Conservation (phyloP, 2,888 invertebrate genomes). For the Encarsia formosa region DNA sequence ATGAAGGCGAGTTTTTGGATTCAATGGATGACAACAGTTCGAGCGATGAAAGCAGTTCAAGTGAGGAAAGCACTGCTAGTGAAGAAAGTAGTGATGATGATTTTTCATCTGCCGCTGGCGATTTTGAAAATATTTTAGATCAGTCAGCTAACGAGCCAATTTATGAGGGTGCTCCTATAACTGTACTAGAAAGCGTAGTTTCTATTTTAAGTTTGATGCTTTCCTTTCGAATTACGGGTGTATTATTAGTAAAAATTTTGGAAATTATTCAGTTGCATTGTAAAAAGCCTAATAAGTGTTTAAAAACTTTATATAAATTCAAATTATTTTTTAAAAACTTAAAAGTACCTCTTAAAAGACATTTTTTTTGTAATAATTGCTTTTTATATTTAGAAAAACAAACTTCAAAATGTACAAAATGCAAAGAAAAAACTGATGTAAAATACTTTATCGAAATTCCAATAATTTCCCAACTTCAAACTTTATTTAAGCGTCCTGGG, state of each 20-base stretch:
- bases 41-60: too few relatives aligned
- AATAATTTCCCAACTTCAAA: not conserved
- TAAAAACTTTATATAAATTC: conserved; percentile 2
- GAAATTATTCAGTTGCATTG: not conserved
- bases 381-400: not conserved
- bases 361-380: conserved; percentile 5
- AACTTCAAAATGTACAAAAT: not conserved
- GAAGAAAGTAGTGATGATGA: too few relatives aligned
- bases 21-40: too few relatives aligned
- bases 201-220: not conserved
- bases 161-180: not conserved
- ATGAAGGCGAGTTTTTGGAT: too few relatives aligned
- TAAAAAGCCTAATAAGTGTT: not conserved
- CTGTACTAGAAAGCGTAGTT: not conserved
- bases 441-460: conserved; percentile 6
- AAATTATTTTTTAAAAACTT: conserved; percentile 1
- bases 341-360: not conserved
- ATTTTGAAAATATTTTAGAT: not conserved
- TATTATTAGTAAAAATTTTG: not conserved
- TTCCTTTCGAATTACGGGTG: not conserved
- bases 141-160: not conserved
- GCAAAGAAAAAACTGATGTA: not conserved
- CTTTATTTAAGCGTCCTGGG: not conserved
- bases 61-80: too few relatives aligned
- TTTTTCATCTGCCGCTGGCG: too few relatives aligned